Base-by-base conservation (phyloP, 2,797 vertebrate genomes). In the Cuniculus paca region DNA sequence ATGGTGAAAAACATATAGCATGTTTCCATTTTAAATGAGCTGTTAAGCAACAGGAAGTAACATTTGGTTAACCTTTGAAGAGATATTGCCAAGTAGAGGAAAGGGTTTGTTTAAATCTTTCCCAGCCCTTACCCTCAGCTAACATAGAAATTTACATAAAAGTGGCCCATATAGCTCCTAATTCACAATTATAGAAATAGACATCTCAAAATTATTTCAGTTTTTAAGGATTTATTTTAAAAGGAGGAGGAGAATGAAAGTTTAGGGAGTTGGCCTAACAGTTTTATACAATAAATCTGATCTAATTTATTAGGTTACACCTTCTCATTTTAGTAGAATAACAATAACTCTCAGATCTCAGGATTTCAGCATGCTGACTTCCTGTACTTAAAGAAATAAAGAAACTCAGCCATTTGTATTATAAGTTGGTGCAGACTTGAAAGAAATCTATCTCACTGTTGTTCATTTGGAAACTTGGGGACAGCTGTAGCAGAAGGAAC, bases 291-390 rank as follows among this genome's bases (percentile, higher is more conserved):
- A 26, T 24, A 94, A 96, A 93, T 91, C 42, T 91, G 86, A 94
- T 93, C 70, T 95, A 96, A 96, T 97, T 97, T 84, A 94, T 95
- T 97, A 88, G 94, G 83, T 94, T 89, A 87, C n/a, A 83, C 54
- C 65, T 90, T 96, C 75, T 91, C 80, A 54, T 88, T 88, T 68
- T 65, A 87, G 42, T 60, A 81, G 17, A 70, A n/a, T 75, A 90
- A 77, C 72, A 96, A 82, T 93, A 58, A 60, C 28, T 6, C 34
- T 26, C 42, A 34, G 50, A 83, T 91, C 90, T 97, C 88, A 22
- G 48, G 14, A 50, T 95, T 95, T 90, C 79, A 89, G 58, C 20
- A 42, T 36, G 4, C 72, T 31, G 31, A 58, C 77, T 96, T 95
- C 86, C 75, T 95, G 42, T 80, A 60, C 52, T 95, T 95, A 63